A percentile compares a stretch with the other conserved stretches of the same genome.
These are phyloP conservation scores for Macrobrachium nipponense DNA, from an alignment of 1,140 invertebrate species.

Conservation along the genomic window DNA sequence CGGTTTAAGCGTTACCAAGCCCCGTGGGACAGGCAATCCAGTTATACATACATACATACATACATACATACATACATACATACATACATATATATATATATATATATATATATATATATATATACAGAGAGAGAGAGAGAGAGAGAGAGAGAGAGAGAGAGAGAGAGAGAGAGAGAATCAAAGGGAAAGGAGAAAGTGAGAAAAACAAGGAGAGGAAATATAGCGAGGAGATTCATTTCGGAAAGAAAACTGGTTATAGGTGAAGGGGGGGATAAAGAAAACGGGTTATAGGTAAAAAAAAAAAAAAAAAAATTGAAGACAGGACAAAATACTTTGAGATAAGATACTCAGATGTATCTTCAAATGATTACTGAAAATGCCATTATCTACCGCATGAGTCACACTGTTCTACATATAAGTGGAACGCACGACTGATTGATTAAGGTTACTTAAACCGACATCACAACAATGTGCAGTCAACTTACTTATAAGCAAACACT, in stretches of 20 bases:
- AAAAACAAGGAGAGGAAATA: background rate
- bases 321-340: background rate
- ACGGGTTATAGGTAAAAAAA: background rate
- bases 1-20: background rate
- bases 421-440: background rate
- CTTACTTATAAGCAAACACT: background rate
- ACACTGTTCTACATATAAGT: background rate
- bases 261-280: background rate
- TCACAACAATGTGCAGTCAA: background rate
- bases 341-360: background rate
- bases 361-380: background rate
- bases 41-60: slow-evolving; percentile 1
- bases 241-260: too few species aligned
- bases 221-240: background rate
- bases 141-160: background rate
- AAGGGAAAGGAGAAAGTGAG: background rate
- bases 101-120: slow-evolving; percentile 2
- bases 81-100: background rate
- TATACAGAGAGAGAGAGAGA: background rate
- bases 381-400: background rate
- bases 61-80: slow-evolving; percentile 13
- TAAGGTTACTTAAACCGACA: background rate
- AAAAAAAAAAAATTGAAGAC: background rate
- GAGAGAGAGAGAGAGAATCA: background rate
- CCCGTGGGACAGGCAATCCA: background rate